Percentiles rank a stretch among this genome's conserved stretches.
Evolutionary conservation across 2,797 vertebrate species (phyloP).

Genomic region (Syngnathus rostellatus): DNA sequence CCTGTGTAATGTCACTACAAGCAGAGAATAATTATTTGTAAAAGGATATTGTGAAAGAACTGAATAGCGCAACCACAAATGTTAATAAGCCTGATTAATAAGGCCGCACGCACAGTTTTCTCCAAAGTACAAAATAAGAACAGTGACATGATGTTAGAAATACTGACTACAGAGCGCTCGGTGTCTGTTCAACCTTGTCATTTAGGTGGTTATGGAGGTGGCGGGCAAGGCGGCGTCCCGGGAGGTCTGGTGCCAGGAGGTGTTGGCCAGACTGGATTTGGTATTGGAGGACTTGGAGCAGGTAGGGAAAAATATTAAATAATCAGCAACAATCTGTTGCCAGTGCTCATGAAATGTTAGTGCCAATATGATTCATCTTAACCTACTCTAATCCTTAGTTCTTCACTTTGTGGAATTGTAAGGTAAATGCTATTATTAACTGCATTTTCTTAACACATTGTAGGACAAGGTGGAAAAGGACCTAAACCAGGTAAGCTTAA

Average conservation of each 20-base stretch:
- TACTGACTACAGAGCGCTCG: not conserved
- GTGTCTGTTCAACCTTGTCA: conserved; percentile 18
- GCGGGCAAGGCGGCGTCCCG: conserved; percentile 37
- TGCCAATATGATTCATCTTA: not conserved
- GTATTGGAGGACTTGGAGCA: conserved; percentile 50
- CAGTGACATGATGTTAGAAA: not conserved
- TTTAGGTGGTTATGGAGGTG: conserved; percentile 50
- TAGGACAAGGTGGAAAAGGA: conserved; percentile 58
- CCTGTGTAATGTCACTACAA: conserved; percentile 18
- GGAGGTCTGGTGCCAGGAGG: conserved; percentile 57
- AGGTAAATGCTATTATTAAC: not conserved
- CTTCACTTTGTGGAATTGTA: not conserved
- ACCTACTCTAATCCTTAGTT: not conserved
- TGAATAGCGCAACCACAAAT: conserved; percentile 20
- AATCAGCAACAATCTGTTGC: not conserved
- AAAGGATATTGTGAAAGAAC: conserved; percentile 18
- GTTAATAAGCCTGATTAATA: conserved; percentile 19
- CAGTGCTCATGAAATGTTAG: not conserved
- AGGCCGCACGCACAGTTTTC: not conserved
- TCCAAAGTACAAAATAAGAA: not conserved
- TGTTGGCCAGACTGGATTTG: conserved; percentile 42
- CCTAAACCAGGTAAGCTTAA: conserved; percentile 57
- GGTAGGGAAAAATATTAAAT: conserved; percentile 42
- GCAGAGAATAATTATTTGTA: conserved; percentile 24
- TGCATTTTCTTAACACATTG: conserved; percentile 15